Evolutionary conservation across 2,888 invertebrate genomes (phyloP), one percentile per base, ranked within the genome.

Genomic region (Phengaris arion): DNA sequence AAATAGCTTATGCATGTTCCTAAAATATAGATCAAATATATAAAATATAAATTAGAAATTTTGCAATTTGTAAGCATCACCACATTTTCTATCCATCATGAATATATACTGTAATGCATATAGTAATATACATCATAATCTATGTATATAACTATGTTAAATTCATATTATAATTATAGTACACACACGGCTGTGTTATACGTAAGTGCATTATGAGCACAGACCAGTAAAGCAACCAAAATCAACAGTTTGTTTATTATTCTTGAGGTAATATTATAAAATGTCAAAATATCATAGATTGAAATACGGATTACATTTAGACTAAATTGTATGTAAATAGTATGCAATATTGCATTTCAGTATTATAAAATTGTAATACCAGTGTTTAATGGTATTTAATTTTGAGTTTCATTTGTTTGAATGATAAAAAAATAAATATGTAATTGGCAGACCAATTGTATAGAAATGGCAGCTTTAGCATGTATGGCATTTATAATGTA

Each of bases 121-220:
- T 54, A 52, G 52, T 8, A 6, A 48, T 52, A 4, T 72, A 48
- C 51, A 72, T 13, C 52, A 22, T 70, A 10, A 77, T 74, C 68
- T 68, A 15, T 77, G 68, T 78, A 76, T 76, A 76, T 74, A 77
- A 74, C 73, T 64, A 64, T 64, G 35, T 13, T 64, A 64, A 64
- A 64, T 59, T 59, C 59, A 57, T 57, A 59, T 59, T 64, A 64
- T 52, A 52, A 48, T 35, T 35, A 35, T 45, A 64, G 76, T 77
- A 76, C 54, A 77, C 76, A 75, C 68, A 55, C 85, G 90, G 92
- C 92, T 93, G 92, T 92, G 93, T 87, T 82, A 89, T 91, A 88
- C 82, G 87, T 90, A 90, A 93, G 92, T 88, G 86, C 92, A 89
- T 90, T 89, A 88, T 87, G 89, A 88, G 86, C 85, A 83, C 85